Evolutionary conservation across 2,797 vertebrate species (phyloP), one percentile per base, ranked within the genome.

Genomic region (Meriones psammophilus): DNA sequence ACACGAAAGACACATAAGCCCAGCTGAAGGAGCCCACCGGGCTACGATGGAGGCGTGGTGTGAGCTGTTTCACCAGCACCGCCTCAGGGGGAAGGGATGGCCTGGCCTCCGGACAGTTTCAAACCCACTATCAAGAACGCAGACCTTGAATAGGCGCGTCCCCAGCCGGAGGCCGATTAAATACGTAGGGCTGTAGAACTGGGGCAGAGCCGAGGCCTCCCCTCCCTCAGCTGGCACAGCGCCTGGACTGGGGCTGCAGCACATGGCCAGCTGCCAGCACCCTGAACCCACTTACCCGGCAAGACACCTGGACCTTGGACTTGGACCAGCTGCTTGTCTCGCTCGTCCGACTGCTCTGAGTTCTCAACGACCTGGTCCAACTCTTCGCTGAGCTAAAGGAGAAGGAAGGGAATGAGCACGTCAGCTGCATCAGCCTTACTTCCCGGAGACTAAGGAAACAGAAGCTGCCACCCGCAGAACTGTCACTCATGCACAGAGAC

Each of bases 361-460:
- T 97, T 97, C 98, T 92, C 98, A 95, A 98, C 95, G 18, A 68
- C 93, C 71, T 89, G 98, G 9, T 98, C 97, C 97, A 98, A 97
- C 91, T 99, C 99, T 89, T 99, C 99, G 96, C 97, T 99, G 93
- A 99, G 99, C 99, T 99, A 98, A 76, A 96, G 97, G 97, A 97
- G 96, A 98, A 97, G 97, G 93, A 97, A 88, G 30, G 9, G 9
- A 30, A 3, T 58, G 36, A 74, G 69, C 30, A 6, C 13, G 42
- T 94, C 84, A 92, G 74, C 86, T 54, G 46, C 33, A 50, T 8
- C 36, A 8, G 33, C 42, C 74, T 79, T 68, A 85, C 60, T 46
- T 56, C 36, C 88, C 46, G 28, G 8, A 73, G 77, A 58, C 69
- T 73, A 78, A 73, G 88, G 74, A 96, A 96, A 86, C 91, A 95